phyloP scores from a whole-genome alignment of 2,888 invertebrate genomes.

The Dimorphilus gyrociliatus region DNA sequence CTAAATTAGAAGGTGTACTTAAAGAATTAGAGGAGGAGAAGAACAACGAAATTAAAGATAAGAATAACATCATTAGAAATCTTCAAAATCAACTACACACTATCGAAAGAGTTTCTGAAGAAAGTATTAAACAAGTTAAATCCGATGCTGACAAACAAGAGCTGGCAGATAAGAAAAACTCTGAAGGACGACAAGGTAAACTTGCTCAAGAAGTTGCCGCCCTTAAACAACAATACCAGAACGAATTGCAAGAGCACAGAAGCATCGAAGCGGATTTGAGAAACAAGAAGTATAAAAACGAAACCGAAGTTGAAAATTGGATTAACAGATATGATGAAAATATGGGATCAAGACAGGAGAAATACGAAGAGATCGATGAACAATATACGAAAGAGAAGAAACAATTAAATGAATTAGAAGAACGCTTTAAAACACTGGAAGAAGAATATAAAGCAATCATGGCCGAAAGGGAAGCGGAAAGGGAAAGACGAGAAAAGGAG shows the following conservation, averaged over 20 bases:
- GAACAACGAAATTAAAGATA: constrained; percentile 32
- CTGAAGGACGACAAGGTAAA: constrained; percentile 29
- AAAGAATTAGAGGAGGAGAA: constrained; percentile 28
- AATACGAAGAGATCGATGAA: constrained; percentile 34
- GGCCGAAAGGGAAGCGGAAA: constrained; percentile 30
- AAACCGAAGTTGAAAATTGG: constrained; percentile 37
- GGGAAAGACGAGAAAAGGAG: constrained; percentile 29
- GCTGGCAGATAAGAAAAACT: constrained; percentile 30
- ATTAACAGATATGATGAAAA: constrained; percentile 35
- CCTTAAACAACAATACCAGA: constrained; percentile 26
- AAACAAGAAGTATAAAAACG: constrained; percentile 36
- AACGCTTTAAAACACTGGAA: constrained; percentile 34
- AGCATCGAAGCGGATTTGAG: constrained; percentile 29
- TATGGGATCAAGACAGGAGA: constrained; percentile 37
- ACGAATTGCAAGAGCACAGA: constrained; percentile 26
- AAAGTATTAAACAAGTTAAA: constrained; percentile 28
- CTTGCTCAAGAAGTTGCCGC: constrained; percentile 25
- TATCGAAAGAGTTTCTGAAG: constrained; percentile 34
- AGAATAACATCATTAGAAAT: constrained; percentile 32
- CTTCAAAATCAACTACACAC: constrained; percentile 31
- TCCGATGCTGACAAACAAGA: constrained; percentile 37
- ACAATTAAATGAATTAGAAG: constrained; percentile 35
- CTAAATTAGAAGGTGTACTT: constrained; percentile 30
- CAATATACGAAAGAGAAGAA: constrained; percentile 37
- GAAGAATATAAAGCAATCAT: constrained; percentile 31